Evolutionary conservation across 2,797 vertebrate species (phyloP), one percentile per base, ranked within the genome.

Genomic region (Nothura maculosa): DNA sequence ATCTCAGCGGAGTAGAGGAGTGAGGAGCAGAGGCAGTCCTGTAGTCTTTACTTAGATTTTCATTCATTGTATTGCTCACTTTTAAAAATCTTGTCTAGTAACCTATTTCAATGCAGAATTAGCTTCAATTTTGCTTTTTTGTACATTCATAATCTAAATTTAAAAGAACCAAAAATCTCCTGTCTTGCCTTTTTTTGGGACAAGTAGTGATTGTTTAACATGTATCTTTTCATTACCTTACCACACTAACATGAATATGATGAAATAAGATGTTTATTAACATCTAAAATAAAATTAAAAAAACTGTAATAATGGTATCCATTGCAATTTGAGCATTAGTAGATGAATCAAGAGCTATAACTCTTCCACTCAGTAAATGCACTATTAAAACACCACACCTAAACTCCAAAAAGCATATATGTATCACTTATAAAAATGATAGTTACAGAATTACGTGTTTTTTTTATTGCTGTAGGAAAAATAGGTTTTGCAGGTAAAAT

Each of bases 341-440:
- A 78, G 27, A 10, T 69, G 48, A 75, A 87, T 77, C 18, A 54
- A 90, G 40, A 81, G 6, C 28, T 73, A 24, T n/a, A 40, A 34
- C n/a, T 90, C 77, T 52, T 32, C 36, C 66, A 64, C 16, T 48
- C 38, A 52, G 7, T 48, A 87, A 83, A 64, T 20, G 28, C 7
- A 1, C 75, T 76, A 27, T 47, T 76, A 60, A 92, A 81, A 43
- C 24, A 22, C 27, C 60, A 27, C 12, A 66, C 2, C 20, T 20
- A 4, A 57, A 18, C 78, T 83, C 32, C 3, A 13, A 67, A n/a
- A 69, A 79, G 63, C 48, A 4, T 18, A 3, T 17, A 1, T 34
- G 2, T 36, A 21, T 55, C 0, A 0, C 14, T 68, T 68, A 17
- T 13, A 72, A 61, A 10, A 14, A 11, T 0, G 0, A 4, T 43